Conservation (phyloP, 2,888 invertebrate genomes). For the Leptinotarsa peninsularis region DNA sequence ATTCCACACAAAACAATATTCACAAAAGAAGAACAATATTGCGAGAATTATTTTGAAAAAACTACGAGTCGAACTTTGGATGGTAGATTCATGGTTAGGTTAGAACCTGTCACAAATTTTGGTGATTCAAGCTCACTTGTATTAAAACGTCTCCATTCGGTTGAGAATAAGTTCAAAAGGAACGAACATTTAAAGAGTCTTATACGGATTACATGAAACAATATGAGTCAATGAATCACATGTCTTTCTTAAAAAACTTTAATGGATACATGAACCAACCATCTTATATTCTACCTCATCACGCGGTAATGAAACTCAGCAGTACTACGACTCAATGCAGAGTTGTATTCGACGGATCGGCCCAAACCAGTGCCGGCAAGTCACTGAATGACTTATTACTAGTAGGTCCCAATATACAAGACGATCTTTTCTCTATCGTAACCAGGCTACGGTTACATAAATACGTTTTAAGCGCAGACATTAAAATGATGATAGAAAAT, state of each 20-base stretch:
- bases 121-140: not conserved
- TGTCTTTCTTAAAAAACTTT: constrained; percentile 29
- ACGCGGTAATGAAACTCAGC: constrained; percentile 29
- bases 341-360: constrained; percentile 38
- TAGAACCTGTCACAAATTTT: not conserved
- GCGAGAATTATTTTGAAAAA: not conserved
- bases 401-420: constrained; percentile 30
- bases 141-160: constrained; percentile 25
- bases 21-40: too few relatives aligned
- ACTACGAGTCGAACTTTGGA: not conserved
- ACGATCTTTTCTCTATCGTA: constrained; percentile 40
- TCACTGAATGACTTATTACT: constrained; percentile 30
- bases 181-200: not conserved
- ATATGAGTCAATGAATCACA: constrained; percentile 38
- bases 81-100: not conserved
- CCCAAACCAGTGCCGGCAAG: too few relatives aligned
- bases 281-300: constrained; percentile 38
- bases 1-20: too few relatives aligned
- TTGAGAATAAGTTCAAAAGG: constrained; percentile 20
- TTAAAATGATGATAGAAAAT: constrained; percentile 39
- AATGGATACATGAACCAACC: constrained; percentile 16
- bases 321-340: constrained; percentile 34
- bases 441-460: constrained; percentile 30
- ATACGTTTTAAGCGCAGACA: constrained; percentile 37
- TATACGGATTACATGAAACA: constrained; percentile 37